Base-by-base conservation (phyloP, 2,797 vertebrate genomes). In the Phalloptychus januarius region DNA sequence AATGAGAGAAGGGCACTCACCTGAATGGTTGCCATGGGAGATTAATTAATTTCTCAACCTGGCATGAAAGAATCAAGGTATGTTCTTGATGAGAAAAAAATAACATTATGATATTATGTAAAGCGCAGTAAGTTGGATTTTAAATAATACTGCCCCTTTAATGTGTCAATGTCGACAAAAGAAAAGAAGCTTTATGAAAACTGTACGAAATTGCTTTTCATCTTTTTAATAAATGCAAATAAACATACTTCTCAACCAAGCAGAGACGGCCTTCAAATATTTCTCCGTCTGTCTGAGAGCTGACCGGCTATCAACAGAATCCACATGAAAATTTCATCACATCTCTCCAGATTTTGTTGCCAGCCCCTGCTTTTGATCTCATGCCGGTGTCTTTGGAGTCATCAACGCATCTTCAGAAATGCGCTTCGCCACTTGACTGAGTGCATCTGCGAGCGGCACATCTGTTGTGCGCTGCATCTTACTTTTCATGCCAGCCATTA, bases 401-500 rank as follows among this genome's bases (percentile, higher is more conserved):
- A 82, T 87, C 84, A 82, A 88, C 78, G 74, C 28, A 87, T 81
- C 70, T 45, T 82, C 58, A 8, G 73, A 88, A 45, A n/a, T 44
- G 40, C 15, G 23, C 67, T 44, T 28, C 67, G n/a, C 40, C 40
- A 28, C 40, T 40, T 44, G 44, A 44, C 54, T 67, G 63, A 48
- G 38, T 10, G 36, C 72, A 83, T 81, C 63, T 88, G 28, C 3
- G 61, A 83, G 79, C 78, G 81, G 79, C 12, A 18, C 76, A 79
- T 90, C 81, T 90, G 82, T 50, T 78, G 61, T 75, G 80, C 85
- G 82, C 88, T 90, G 77, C 77, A 80, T 92, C 79, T 92, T 80
- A 83, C 79, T 85, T 87, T 89, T 81, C 38, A 74, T 88, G 82
- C 86, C 84, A 91, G 81, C 78, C 52, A 69, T 86, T 92, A 92